Conservation (phyloP, 2,888 invertebrate species). For the Drosophila monieri region DNA sequence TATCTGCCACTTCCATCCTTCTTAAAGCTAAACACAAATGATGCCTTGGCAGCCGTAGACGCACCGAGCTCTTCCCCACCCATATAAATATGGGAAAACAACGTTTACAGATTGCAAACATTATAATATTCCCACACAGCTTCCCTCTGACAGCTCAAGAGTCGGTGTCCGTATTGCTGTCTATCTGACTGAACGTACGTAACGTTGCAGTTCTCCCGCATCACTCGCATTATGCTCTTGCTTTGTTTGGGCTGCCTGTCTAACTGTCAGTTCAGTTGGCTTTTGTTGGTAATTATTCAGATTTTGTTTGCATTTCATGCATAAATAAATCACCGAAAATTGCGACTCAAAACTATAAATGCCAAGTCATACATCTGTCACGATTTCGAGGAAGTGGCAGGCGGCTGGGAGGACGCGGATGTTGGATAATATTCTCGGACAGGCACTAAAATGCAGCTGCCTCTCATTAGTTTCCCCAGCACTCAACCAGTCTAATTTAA, state of each 20-base stretch:
- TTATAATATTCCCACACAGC: constrained; percentile 41
- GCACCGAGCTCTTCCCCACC: not conserved
- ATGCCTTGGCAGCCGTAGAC: not conserved
- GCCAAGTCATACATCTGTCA: constrained; percentile 63
- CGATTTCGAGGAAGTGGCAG: not conserved
- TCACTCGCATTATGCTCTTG: constrained; percentile 4
- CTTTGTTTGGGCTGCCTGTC: constrained; percentile 52
- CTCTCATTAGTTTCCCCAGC: constrained; percentile 34
- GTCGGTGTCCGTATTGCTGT: constrained; percentile 31
- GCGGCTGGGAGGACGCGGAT: not conserved
- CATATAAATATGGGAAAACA: constrained; percentile 5
- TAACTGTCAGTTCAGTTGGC: constrained; percentile 42
- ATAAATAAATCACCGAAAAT: constrained; percentile 70
- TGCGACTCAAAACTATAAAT: constrained; percentile 62
- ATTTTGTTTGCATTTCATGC: constrained; percentile 73
- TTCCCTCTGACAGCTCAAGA: constrained; percentile 37
- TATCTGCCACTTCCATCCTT: not conserved
- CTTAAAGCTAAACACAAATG: not conserved
- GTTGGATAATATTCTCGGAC: constrained; percentile 35
- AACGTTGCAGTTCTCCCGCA: constrained; percentile 20
- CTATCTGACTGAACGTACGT: constrained; percentile 19
- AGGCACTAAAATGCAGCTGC: constrained; percentile 68
- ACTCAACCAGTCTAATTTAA: constrained; percentile 56
- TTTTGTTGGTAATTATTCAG: constrained; percentile 73
- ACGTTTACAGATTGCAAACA: constrained; percentile 22